These are phyloP conservation scores for Actias luna DNA, from an alignment of 2,888 invertebrate species.

Conservation along the genomic window DNA sequence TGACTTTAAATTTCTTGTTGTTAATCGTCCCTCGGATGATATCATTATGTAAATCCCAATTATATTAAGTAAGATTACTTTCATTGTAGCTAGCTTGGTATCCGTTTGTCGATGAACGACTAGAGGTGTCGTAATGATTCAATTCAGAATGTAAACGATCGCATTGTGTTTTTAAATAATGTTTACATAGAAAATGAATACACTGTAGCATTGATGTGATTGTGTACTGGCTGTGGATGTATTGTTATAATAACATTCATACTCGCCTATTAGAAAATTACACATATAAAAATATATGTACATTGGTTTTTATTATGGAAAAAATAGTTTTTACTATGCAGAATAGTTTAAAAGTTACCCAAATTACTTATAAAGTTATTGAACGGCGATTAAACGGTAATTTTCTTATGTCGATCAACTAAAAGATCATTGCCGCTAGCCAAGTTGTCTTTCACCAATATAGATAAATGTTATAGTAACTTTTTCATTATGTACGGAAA, in stretches of 20 bases:
- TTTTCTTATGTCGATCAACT: too few species aligned
- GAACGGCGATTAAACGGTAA: too few species aligned
- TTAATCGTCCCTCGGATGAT: conserved; percentile 39
- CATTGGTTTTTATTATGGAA: not conserved
- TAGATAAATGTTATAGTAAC: too few species aligned
- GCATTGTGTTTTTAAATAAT: conserved; percentile 54
- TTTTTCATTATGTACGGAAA: too few species aligned
- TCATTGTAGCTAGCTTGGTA: conserved; percentile 45
- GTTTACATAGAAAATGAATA: conserved; percentile 38
- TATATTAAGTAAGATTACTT: conserved; percentile 35
- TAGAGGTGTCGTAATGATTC: conserved; percentile 45
- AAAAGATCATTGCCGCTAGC: too few species aligned
- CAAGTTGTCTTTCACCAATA: too few species aligned
- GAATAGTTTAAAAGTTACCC: too few species aligned
- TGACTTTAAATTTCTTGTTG: conserved; percentile 44
- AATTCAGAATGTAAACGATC: conserved; percentile 54
- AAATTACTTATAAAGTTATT: too few species aligned
- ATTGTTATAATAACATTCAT: conserved; percentile 36
- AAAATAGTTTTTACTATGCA: not conserved
- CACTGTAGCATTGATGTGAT: conserved; percentile 44
- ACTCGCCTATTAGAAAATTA: not conserved
- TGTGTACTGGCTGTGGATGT: conserved; percentile 36
- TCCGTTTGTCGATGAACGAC: conserved; percentile 37
- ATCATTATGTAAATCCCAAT: conserved; percentile 31
- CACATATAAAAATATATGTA: not conserved